phyloP scores from a whole-genome alignment of 2,113 vertebrate genomes.

The Salvator merianae region DNA sequence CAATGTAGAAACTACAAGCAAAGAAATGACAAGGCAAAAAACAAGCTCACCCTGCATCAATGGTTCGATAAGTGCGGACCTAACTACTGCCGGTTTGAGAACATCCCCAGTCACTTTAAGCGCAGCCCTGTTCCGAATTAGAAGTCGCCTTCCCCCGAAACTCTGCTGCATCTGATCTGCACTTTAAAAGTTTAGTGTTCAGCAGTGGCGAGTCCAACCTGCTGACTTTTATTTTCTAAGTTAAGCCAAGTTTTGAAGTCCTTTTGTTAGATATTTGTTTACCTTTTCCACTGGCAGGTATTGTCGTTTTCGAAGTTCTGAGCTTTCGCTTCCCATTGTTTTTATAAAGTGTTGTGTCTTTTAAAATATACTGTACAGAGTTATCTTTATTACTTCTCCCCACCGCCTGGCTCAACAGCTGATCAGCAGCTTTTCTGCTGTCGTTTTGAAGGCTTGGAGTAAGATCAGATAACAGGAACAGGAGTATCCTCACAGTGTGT shows the following conservation, averaged over 20 bases:
- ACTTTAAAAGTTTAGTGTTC: neutral
- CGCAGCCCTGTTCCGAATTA: constrained; percentile 13
- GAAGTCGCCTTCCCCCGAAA: constrained; percentile 14
- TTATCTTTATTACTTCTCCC: neutral
- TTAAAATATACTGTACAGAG: neutral
- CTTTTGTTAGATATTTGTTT: constrained; percentile 6
- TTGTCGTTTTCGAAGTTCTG: constrained; percentile 43
- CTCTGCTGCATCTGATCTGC: constrained; percentile 13
- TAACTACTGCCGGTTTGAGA: constrained; percentile 55
- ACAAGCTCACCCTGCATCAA: constrained; percentile 43
- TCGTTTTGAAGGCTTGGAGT: neutral
- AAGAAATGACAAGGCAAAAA: constrained; percentile 41
- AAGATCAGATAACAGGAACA: neutral
- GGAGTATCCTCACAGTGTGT: no score
- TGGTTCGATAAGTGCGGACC: constrained; percentile 57
- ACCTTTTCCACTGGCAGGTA: constrained; percentile 6
- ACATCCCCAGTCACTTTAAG: constrained; percentile 44
- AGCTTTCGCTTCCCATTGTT: neutral
- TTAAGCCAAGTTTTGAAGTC: neutral
- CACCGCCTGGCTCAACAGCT: neutral
- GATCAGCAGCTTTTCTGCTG: neutral
- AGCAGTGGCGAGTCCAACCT: neutral
- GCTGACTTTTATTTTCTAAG: constrained; percentile 1
- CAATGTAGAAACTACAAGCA: constrained; percentile 58
- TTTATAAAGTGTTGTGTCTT: constrained; percentile 15